Base-by-base conservation (phyloP, 2,888 invertebrate species). In the Epiperipatus broadwayi region DNA sequence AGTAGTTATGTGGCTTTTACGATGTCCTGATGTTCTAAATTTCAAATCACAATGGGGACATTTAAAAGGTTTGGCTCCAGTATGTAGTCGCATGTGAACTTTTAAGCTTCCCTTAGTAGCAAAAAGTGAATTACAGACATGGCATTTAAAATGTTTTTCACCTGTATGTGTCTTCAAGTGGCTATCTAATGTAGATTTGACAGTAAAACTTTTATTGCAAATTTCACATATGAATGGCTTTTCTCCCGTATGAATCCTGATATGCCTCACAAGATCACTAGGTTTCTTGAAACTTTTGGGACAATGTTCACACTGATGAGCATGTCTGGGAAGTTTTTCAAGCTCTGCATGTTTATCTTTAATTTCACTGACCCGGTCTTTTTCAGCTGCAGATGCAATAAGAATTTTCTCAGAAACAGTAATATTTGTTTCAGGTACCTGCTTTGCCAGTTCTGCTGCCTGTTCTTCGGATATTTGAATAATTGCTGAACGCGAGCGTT, bases 11-110 rank as follows among this genome's bases (percentile, higher is more conserved):
- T 76, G 75, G 21, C 68, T 66, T 51, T 72, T 73, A 29, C 70
- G 60, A 48, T 73, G 72, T 1, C 73, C 72, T 0, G 71, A 68
- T 1, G 74, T 76, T 25, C 75, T 59, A 53, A 75, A 76, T 41
- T 63, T 59, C 43, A 64, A 56, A n/a, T 65, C 61, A 53, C 89
- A 91, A 55, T 83, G 73, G 0, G 78, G 78, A 59, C 91, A 91
- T 37, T 67, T 67, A 59, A 78, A 85, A 0, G 87, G 84, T 55
- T 80, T 83, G 21, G 72, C 67, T 3, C 79, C 79, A 65, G 58
- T 59, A 45, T 61, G 60, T 3, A 59, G 49, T n/a, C 59, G 44
- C 56, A 60, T 56, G 47, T 60, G 60, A 10, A 59, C 58, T 41
- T 59, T 58, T 16, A 59, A 48, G 40, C 53, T 55, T 35, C 61